Evolutionary conservation across 2,797 vertebrate species (phyloP), one percentile per base, ranked within the genome.

Genomic region (Manis crassicaudata): DNA sequence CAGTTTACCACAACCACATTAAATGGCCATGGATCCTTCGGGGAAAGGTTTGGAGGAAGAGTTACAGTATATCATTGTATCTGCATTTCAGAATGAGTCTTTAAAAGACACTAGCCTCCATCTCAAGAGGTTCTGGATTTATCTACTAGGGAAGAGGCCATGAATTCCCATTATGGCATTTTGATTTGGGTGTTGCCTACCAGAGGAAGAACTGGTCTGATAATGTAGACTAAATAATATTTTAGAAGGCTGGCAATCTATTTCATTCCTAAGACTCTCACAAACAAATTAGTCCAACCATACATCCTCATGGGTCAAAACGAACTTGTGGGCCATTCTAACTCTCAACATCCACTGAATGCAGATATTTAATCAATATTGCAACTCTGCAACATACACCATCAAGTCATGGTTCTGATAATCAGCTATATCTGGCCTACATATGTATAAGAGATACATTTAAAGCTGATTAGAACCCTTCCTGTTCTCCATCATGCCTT

Each of bases 121-220:
- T 76, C 67, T 87, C 27, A 95, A 93, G 76, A 68, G 29, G 23
- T 21, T 72, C 63, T 58, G 10, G 32, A 27, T 79, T 90, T 96
- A 6, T 85, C 56, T 88, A 72, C 6, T 72, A 27, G n/a, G 9
- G 63, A 68, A 87, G 25, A 94, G 20, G 21, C 11, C 20, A 46
- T 25, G 25, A 20, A 43, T 82, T 94, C 13, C 43, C 35, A 54
- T 27, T 58, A 7, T 29, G 29, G 58, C 7, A 65, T 23, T 94
- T 95, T 73, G 10, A 58, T 79, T 85, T 40, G n/a, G 32, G 1
- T 72, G 46, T 65, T 63, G 8, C 23, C 21, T 70, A 29, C 2
- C 27, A 80, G 82, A 77, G 21, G 25, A 79, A 89, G 21, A 63
- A 63, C 46, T 37, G 50, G 3, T 93, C 13, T 83, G 76, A 81